Evolutionary conservation across 2,888 invertebrate genomes (phyloP).

Genomic region (Choreutis nemorana): DNA sequence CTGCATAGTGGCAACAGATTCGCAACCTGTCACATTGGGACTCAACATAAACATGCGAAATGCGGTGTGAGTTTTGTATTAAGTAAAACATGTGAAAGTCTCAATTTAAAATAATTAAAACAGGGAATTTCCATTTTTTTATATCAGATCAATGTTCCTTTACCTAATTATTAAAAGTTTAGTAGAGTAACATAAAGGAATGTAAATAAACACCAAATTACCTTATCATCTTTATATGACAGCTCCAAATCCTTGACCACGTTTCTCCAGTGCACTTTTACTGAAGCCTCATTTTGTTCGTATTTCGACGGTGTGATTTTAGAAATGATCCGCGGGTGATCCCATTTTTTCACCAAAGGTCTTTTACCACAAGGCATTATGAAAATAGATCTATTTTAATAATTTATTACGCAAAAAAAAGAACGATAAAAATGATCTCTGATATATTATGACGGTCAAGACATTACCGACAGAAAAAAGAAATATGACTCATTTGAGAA

Average conservation of each 20-base stretch:
- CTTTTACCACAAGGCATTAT: constrained; percentile 46
- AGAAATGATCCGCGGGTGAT: constrained; percentile 28
- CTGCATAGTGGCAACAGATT: no score
- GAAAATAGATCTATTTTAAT: not conserved
- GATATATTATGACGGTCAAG: not conserved
- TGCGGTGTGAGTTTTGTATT: no score
- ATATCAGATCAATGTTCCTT: no score
- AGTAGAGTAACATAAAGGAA: not conserved
- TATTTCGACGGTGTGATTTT: constrained; percentile 40
- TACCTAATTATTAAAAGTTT: not conserved
- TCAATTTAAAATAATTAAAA: no score
- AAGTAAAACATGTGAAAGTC: no score
- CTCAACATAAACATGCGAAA: no score
- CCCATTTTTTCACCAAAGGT: constrained; percentile 40
- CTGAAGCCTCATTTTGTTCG: constrained; percentile 45
- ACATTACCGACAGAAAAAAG: no score
- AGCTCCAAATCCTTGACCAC: constrained; percentile 39
- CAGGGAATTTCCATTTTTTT: no score
- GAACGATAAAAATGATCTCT: not conserved
- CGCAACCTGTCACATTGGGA: no score
- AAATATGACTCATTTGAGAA: no score
- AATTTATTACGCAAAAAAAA: not conserved
- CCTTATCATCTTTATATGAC: constrained; percentile 52
- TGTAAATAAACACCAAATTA: no score
- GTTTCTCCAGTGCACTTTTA: constrained; percentile 49